Evolutionary conservation across 2,113 vertebrate genomes (phyloP), one percentile per base, ranked within the genome.

Genomic region (Acrocephalus arundinaceus): DNA sequence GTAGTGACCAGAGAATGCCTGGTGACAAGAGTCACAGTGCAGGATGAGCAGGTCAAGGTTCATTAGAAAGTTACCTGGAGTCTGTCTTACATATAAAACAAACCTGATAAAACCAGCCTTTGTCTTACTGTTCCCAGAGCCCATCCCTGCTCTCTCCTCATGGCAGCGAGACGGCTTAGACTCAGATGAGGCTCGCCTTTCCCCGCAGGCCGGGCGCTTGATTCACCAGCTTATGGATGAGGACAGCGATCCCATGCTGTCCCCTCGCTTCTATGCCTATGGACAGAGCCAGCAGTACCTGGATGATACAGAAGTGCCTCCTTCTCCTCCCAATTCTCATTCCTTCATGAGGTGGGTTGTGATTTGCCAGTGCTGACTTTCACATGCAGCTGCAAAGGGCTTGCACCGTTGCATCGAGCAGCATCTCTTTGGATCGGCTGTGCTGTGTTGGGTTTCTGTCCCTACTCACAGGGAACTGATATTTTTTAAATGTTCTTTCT

Each of bases 221-320:
- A 99, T 99, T 84, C 98, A 98, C 19, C 99, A 99, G 90, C 98
- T 99, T 21, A 89, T 99, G 93, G 99, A 99, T 70, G 99, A 99
- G 70, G 98, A 98, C 96, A 98, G 98, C 0, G 99, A 99, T 96
- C 99, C 99, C 33, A 98, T 99, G 99, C 97, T 99, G 74, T 99
- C 99, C 4, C 99, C 99, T n/a, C 99, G 99, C 15, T 99, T 99
- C 97, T 99, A 99, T 16, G 98, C 98, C 75, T 99, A 99, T 5
- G 99, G 99, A 63, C 98, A 99, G 61, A 98, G 98, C 84, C 98
- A 99, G 30, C 99, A 99, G 95, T 99, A 99, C 95, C 98, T 99
- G 97, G 99, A 99, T 37, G 99, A 99, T 95, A 98, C 99, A 0
- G 99, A 99, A 97, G 99, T 99, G 94, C 99, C 99, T 66, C 99